Conservation (phyloP, 2,888 invertebrate species). For the Didymodactylos carnosus region DNA sequence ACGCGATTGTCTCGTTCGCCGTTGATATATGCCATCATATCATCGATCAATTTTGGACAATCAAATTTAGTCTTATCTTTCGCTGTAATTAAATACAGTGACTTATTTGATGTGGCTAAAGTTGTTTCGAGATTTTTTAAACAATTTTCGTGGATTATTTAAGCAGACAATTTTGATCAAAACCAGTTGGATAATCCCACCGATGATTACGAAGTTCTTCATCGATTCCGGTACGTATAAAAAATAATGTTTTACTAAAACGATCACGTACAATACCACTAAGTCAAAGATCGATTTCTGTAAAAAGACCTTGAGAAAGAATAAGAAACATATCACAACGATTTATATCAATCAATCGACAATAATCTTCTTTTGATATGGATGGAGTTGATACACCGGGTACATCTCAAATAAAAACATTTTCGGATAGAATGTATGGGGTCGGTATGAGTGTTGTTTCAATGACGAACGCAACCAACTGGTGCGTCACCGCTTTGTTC, state of each 20-base stretch:
- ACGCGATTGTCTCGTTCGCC: background rate
- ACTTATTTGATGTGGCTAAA: background rate
- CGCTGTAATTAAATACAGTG: background rate
- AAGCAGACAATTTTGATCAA: background rate
- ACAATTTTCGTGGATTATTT: background rate
- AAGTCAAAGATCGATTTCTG: slow-evolving; percentile 15
- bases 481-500: background rate
- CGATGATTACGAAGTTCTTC: slow-evolving; percentile 6
- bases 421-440: background rate
- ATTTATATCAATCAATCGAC: slow-evolving; percentile 13
- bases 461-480: background rate
- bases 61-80: background rate
- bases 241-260: background rate
- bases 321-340: slow-evolving; percentile 17
- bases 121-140: background rate
- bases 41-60: background rate
- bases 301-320: slow-evolving; percentile 15
- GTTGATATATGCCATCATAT: background rate
- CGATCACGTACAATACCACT: background rate
- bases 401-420: slow-evolving; percentile 15
- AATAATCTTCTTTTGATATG: slow-evolving; percentile 13
- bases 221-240: slow-evolving; percentile 13
- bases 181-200: background rate
- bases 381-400: slow-evolving; percentile 17
- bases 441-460: background rate